A percentile compares a stretch with the other conserved stretches of the same genome.
Evolutionary conservation across 1,140 invertebrate genomes (phyloP).

Genomic region (Wasmannia auropunctata): DNA sequence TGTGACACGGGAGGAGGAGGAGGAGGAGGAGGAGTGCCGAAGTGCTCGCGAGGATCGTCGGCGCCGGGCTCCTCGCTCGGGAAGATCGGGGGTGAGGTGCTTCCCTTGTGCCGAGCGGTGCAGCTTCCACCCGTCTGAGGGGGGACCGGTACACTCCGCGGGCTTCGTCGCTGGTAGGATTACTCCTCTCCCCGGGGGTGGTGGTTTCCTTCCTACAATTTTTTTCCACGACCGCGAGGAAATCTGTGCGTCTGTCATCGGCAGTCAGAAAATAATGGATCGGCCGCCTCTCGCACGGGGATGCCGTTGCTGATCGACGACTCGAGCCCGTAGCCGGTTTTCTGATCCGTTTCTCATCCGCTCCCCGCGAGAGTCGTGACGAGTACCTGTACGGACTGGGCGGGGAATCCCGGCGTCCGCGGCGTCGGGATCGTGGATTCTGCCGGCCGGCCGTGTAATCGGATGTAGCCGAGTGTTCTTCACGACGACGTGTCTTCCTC

Average conservation of each 20-base stretch:
- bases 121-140: not conserved
- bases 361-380: not conserved
- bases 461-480: not conserved
- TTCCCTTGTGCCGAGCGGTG: not conserved
- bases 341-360: not conserved
- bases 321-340: not conserved
- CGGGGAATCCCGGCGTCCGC: not conserved
- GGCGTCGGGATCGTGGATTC: conserved; percentile 16
- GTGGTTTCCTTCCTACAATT: not conserved
- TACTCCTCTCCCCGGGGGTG: not conserved
- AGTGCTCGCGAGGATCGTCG: conserved; percentile 24
- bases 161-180: conserved; percentile 1
- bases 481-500: no score
- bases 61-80: not conserved
- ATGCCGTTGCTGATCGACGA: not conserved
- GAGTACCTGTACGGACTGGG: not conserved
- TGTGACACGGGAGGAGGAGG: conserved; percentile 23
- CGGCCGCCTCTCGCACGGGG: not conserved
- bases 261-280: not conserved
- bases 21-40: not conserved
- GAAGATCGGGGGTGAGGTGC: conserved; percentile 29
- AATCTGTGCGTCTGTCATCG: conserved; percentile 7
- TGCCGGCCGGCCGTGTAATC: not conserved
- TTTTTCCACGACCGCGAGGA: not conserved
- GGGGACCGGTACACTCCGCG: not conserved